Evolutionary conservation across 1,140 invertebrate species (phyloP).

Genomic region (Psilanteris sp.): DNA sequence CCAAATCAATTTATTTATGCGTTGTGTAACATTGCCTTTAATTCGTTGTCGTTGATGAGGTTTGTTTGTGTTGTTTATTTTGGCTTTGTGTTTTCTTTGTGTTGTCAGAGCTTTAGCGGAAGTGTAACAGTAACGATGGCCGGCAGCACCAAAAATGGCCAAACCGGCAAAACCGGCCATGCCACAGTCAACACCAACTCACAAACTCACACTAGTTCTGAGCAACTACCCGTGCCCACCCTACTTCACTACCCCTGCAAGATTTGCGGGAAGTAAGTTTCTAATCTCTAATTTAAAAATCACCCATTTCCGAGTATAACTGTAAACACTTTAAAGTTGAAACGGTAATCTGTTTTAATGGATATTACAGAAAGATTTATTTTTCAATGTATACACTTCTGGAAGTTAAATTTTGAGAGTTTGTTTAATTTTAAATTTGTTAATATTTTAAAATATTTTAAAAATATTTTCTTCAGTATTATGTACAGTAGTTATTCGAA

Average conservation of each 20-base stretch:
- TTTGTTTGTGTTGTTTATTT: constrained; percentile 81
- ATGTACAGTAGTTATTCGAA: constrained; percentile 6
- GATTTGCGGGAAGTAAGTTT: constrained; percentile 98
- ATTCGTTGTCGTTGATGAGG: constrained; percentile 67
- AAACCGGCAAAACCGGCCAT: constrained; percentile 77
- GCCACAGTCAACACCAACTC: constrained; percentile 82
- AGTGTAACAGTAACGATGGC: constrained; percentile 86
- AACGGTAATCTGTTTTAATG: constrained; percentile 42
- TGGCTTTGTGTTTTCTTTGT: constrained; percentile 81
- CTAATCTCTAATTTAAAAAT: constrained; percentile 78
- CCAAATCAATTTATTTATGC: constrained; percentile 66
- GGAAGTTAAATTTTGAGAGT: constrained; percentile 8
- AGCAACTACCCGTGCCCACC: constrained; percentile 80
- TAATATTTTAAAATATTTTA: too few relatives aligned
- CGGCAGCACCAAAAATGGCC: constrained; percentile 86
- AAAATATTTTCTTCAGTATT: too few relatives aligned
- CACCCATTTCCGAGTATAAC: constrained; percentile 69
- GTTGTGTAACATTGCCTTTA: constrained; percentile 69
- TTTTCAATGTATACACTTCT: constrained; percentile 46
- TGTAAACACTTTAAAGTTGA: constrained; percentile 47
- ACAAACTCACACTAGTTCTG: constrained; percentile 81
- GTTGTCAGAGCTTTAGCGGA: constrained; percentile 88
- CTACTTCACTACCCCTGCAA: constrained; percentile 91
- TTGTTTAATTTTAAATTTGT: constrained; percentile 21
- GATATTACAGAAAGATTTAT: constrained; percentile 30